These are phyloP conservation scores for Dolichoris vasculosae DNA, from an alignment of 1,140 invertebrate genomes.

Conservation along the genomic window DNA sequence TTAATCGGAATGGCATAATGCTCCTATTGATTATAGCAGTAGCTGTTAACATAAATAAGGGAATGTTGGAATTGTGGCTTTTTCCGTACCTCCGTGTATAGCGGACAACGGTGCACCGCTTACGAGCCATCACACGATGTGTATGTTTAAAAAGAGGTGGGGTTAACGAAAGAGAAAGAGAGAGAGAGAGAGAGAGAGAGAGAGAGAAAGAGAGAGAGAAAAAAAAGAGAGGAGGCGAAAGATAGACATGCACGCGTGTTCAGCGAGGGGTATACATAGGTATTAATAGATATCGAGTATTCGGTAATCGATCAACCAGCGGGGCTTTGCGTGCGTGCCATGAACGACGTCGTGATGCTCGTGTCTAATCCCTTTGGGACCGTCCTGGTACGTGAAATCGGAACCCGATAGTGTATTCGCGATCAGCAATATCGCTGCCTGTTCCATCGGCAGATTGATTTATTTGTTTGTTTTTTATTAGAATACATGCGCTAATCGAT, in stretches of 20 bases:
- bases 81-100: too few relatives aligned
- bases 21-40: constrained; percentile 43
- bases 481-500: background rate
- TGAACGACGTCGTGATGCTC: background rate
- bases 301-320: constrained; percentile 43
- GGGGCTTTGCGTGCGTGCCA: background rate
- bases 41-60: constrained; percentile 50
- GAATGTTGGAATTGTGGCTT: constrained; percentile 9
- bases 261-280: background rate
- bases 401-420: too few relatives aligned
- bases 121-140: too few relatives aligned
- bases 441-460: background rate
- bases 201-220: background rate
- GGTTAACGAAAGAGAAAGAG: background rate
- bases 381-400: background rate
- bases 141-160: background rate
- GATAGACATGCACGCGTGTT: background rate
- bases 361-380: background rate
- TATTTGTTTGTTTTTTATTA: background rate
- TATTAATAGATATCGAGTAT: constrained; percentile 52
- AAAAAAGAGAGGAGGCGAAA: background rate
- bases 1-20: constrained; percentile 48
- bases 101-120: background rate
- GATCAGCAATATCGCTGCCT: too few relatives aligned
- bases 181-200: background rate